Percentiles rank a stretch among this genome's conserved stretches.
Evolutionary conservation across 2,113 vertebrate genomes (phyloP).

Genomic region (Porphyrio hochstetteri): DNA sequence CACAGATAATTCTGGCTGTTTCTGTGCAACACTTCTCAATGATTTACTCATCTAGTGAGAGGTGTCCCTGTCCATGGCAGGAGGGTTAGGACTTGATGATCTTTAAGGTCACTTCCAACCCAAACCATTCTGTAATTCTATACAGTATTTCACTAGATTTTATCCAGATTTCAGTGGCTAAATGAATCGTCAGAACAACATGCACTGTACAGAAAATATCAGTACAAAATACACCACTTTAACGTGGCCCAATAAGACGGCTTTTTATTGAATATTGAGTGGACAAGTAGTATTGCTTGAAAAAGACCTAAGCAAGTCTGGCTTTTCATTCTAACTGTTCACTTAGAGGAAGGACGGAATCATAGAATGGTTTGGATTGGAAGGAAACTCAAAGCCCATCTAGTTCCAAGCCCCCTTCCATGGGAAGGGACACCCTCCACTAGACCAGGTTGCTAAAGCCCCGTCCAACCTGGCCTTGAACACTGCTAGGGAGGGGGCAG

Average conservation of each 20-base stretch:
- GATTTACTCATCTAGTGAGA: no score
- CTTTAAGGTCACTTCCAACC: no score
- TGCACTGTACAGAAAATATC: neutral
- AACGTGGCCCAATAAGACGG: neutral
- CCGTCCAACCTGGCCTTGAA: no score
- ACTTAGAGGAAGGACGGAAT: neutral
- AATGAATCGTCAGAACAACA: neutral
- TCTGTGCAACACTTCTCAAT: neutral
- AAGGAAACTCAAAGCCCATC: no score
- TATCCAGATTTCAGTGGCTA: neutral
- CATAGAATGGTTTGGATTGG: no score
- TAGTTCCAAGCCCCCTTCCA: no score
- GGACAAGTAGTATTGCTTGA: neutral
- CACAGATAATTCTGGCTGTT: neutral
- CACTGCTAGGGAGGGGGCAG: no score
- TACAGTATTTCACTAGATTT: neutral
- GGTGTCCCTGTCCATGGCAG: no score
- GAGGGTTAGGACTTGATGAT: no score
- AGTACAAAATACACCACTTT: neutral
- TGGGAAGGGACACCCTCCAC: no score
- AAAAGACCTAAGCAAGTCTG: neutral
- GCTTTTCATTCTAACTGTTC: neutral
- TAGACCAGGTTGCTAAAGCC: no score
- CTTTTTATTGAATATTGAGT: neutral
- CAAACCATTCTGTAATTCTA: no score